Conservation (phyloP, 2,888 invertebrate species). For the Eristalis intricaria region DNA sequence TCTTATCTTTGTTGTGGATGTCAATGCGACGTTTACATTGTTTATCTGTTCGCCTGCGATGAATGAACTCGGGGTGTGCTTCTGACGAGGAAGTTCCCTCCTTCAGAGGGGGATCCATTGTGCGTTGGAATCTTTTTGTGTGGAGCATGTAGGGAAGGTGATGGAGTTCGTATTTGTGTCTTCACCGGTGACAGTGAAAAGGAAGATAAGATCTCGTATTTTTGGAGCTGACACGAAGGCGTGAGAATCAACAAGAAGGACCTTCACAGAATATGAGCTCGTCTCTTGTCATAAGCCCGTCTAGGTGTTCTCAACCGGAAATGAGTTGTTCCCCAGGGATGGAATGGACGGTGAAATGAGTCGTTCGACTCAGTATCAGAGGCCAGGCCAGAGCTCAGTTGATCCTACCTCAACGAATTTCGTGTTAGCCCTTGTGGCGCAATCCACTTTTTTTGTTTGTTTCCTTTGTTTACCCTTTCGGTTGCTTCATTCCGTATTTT, state of each 20-base stretch:
- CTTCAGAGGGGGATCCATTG: neutral
- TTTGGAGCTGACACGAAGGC: neutral
- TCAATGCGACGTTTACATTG: too few relatives aligned
- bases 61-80: too few relatives aligned
- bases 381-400: neutral
- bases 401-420: neutral
- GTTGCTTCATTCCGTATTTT: neutral
- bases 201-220: neutral
- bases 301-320: neutral
- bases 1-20: neutral
- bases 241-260: conserved; percentile 14
- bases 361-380: too few relatives aligned
- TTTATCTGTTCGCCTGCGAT: too few relatives aligned
- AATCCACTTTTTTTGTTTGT: neutral
- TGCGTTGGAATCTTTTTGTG: neutral
- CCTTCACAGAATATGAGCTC: neutral
- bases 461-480: conserved; percentile 2
- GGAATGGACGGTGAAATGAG: too few relatives aligned
- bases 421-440: neutral
- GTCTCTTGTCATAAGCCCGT: neutral
- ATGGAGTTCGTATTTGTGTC: neutral
- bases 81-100: too few relatives aligned
- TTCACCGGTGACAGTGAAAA: neutral
- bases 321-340: neutral
- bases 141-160: neutral